Base-by-base conservation (phyloP, 2,113 vertebrate genomes). In the Ia io region DNA sequence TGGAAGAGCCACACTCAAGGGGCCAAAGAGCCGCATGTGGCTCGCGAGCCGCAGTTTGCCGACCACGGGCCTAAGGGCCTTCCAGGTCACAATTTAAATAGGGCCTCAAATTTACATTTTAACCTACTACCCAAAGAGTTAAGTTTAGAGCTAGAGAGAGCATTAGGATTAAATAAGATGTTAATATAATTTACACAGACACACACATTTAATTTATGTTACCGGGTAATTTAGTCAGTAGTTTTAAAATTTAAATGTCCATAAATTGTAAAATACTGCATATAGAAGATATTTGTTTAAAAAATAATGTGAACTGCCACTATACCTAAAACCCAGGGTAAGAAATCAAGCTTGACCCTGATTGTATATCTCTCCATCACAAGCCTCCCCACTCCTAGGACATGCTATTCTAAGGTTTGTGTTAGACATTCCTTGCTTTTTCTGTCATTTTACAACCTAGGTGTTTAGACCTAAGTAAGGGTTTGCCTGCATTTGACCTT, bases 21-120 rank as follows among this genome's bases (percentile, higher is more conserved):
- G n/a, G n/a, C n/a, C n/a, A n/a, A n/a, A n/a, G n/a, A n/a, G n/a
- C n/a, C n/a, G n/a, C n/a, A n/a, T n/a, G n/a, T n/a, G n/a, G n/a
- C n/a, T n/a, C n/a, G n/a, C n/a, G n/a, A n/a, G n/a, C n/a, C n/a
- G n/a, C n/a, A n/a, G n/a, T n/a, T n/a, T n/a, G n/a, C n/a, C n/a
- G n/a, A n/a, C n/a, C n/a, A n/a, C n/a, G n/a, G n/a, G 44, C 85
- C 80, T 44, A 20, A 83, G 71, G 65, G 28, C 82, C 49, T 92
- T 56, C 23, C 51, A 63, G 23, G 44, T 77, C 53, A 61, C 44
- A 59, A 25, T 78, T 87, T 76, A 70, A 70, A 35, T n/a, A 44
- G 42, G 42, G 42, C 61, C 76, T 91, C 51, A 71, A 69, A 83
- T 96, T 88, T 84, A 65, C 40, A 77, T 90, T 76, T 76, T 77